Evolutionary conservation across 2,797 vertebrate species (phyloP).

Genomic region (Gadopsis bispinosus): DNA sequence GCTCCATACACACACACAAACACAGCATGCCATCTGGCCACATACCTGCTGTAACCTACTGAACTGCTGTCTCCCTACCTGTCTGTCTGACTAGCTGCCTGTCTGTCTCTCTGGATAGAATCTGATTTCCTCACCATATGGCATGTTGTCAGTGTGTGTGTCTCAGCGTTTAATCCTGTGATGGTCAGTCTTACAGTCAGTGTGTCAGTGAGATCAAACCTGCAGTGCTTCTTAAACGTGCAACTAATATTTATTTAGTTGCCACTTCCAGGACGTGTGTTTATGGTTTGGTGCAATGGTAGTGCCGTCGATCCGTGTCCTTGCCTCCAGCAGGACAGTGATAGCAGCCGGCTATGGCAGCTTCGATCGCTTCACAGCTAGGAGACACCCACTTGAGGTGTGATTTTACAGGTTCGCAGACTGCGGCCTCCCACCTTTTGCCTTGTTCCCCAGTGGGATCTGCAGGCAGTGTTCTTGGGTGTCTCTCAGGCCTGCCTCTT

Average conservation of each 20-base stretch:
- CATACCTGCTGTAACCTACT: conserved; percentile 76
- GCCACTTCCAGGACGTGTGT: neutral
- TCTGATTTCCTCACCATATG: conserved; percentile 81
- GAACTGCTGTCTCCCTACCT: conserved; percentile 62
- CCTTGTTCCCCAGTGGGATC: too few relatives aligned
- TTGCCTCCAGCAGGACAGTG: too few relatives aligned
- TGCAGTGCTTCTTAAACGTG: conserved; percentile 33
- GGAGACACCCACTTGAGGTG: neutral
- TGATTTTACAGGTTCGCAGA: neutral
- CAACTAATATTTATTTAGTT: conserved; percentile 11
- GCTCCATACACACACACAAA: conserved; percentile 35
- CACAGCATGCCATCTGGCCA: conserved; percentile 60
- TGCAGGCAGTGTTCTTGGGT: too few relatives aligned
- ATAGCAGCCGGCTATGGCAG: neutral
- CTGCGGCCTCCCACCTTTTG: too few relatives aligned
- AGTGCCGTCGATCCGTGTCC: too few relatives aligned
- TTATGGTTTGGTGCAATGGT: neutral
- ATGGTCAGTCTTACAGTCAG: conserved; percentile 32
- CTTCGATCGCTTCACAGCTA: neutral
- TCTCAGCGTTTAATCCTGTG: conserved; percentile 50
- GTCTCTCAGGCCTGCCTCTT: too few relatives aligned
- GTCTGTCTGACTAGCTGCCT: conserved; percentile 61
- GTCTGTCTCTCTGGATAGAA: conserved; percentile 70
- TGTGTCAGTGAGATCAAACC: conserved; percentile 58
- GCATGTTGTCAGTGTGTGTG: conserved; percentile 39